Percentiles rank a stretch among this genome's conserved stretches.
Conservation (phyloP, 2,797 vertebrate species). For the Acropternis orthonyx region DNA sequence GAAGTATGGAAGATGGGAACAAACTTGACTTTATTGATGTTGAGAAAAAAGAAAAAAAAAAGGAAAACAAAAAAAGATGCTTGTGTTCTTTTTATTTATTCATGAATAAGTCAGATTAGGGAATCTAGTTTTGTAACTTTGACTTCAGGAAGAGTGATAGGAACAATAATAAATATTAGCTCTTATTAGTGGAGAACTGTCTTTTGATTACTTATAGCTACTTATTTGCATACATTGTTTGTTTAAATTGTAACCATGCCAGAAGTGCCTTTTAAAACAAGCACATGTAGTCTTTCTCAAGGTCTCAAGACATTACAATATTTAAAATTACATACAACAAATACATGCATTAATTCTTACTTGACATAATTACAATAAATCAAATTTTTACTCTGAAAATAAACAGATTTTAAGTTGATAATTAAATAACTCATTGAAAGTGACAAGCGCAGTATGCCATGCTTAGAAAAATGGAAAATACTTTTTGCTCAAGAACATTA, state of each 20-base stretch:
- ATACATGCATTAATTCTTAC: neutral
- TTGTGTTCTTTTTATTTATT: neutral
- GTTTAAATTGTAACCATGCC: neutral
- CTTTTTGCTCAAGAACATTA: neutral
- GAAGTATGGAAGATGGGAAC: neutral
- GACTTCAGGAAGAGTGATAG: neutral
- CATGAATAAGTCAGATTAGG: neutral
- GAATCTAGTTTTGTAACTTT: slow-evolving; percentile 5
- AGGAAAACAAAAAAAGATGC: neutral
- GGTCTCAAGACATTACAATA: neutral
- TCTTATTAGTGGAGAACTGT: neutral
- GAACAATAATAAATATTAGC: slow-evolving; percentile 20
- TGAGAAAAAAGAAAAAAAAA: neutral
- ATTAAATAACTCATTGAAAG: neutral
- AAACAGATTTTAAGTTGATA: neutral
- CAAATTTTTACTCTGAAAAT: neutral
- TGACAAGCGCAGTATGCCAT: neutral
- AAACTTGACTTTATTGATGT: neutral
- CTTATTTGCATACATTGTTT: slow-evolving; percentile 26
- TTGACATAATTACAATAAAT: neutral
- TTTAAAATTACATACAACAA: neutral
- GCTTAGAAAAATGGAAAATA: neutral
- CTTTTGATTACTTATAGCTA: slow-evolving; percentile 10
- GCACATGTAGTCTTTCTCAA: neutral
- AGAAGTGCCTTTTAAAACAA: slow-evolving; percentile 1